Conservation (phyloP, 2,888 invertebrate genomes). For the Sinelater perroti region DNA sequence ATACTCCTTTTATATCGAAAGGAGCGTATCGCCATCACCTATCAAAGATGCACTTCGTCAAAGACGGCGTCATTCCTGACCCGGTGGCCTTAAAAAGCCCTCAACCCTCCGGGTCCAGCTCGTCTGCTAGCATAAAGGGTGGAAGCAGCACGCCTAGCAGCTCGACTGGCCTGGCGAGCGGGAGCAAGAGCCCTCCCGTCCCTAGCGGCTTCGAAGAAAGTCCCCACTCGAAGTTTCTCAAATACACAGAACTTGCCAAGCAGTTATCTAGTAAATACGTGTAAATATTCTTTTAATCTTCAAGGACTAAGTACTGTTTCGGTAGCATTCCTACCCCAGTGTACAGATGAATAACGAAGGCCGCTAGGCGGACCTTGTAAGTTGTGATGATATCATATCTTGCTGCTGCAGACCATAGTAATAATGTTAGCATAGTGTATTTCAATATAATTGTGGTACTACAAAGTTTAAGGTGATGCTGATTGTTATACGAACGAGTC, state of each 20-base stretch:
- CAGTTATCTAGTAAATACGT: slow-evolving; percentile 97
- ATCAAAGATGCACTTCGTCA: slow-evolving; percentile 95
- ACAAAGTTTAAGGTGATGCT: slow-evolving; percentile 59
- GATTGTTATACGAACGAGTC: slow-evolving; percentile 58
- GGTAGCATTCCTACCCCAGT: slow-evolving; percentile 36
- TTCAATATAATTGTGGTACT: slow-evolving; percentile 51
- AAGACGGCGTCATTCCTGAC: slow-evolving; percentile 87
- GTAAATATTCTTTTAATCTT: slow-evolving; percentile 61
- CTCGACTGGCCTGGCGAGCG: slow-evolving; percentile 32
- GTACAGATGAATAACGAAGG: slow-evolving; percentile 39
- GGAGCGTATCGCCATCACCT: slow-evolving; percentile 96
- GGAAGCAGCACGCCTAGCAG: slow-evolving; percentile 43
- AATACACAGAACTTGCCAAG: slow-evolving; percentile 98
- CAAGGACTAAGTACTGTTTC: slow-evolving; percentile 22
- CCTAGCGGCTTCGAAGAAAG: slow-evolving; percentile 81
- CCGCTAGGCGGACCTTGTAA: slow-evolving; percentile 59
- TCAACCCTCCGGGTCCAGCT: slow-evolving; percentile 52
- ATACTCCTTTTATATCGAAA: slow-evolving; percentile 95
- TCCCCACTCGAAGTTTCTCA: slow-evolving; percentile 96
- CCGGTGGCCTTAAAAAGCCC: slow-evolving; percentile 68
- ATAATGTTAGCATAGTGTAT: slow-evolving; percentile 44
- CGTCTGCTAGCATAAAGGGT: slow-evolving; percentile 44
- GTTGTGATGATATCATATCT: slow-evolving; percentile 84
- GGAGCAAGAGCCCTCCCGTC: slow-evolving; percentile 59
- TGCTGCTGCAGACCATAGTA: slow-evolving; percentile 63